phyloP scores from a whole-genome alignment of 2,797 vertebrate genomes.

The Tenualosa ilisha region DNA sequence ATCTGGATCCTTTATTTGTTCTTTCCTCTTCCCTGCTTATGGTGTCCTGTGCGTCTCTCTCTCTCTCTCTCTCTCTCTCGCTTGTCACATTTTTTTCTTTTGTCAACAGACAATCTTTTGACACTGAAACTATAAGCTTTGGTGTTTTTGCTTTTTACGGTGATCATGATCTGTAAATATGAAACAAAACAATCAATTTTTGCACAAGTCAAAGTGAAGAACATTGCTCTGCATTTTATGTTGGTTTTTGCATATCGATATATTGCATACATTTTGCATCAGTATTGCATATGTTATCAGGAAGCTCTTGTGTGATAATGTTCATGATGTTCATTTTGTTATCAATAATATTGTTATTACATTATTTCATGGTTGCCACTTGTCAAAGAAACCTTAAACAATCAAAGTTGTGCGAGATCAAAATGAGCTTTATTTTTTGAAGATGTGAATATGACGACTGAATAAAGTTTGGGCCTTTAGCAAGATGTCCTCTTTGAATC shows the following conservation, averaged over 20 bases:
- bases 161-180: constrained; percentile 59
- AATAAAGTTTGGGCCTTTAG: constrained; percentile 60
- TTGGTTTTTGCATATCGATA: constrained; percentile 56
- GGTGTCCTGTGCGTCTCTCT: not conserved
- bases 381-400: constrained; percentile 49
- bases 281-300: constrained; percentile 58
- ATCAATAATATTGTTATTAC: constrained; percentile 8
- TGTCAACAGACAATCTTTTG: constrained; percentile 69
- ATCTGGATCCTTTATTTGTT: not conserved
- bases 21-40: not conserved
- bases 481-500: not conserved
- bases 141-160: constrained; percentile 39
- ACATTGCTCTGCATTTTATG: constrained; percentile 52
- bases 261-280: constrained; percentile 19
- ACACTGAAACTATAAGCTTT: constrained; percentile 45
- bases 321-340: not conserved
- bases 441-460: constrained; percentile 71
- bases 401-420: constrained; percentile 65
- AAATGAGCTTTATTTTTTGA: constrained; percentile 74
- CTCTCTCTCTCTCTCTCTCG: constrained; percentile 34
- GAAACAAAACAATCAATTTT: constrained; percentile 45
- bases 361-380: constrained; percentile 28
- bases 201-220: not conserved
- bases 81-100: constrained; percentile 40
- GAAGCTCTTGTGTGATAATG: constrained; percentile 41